A percentile compares a stretch with the other conserved stretches of the same genome.
Conservation (phyloP, 1,140 invertebrate genomes). For the Apis cerana region DNA sequence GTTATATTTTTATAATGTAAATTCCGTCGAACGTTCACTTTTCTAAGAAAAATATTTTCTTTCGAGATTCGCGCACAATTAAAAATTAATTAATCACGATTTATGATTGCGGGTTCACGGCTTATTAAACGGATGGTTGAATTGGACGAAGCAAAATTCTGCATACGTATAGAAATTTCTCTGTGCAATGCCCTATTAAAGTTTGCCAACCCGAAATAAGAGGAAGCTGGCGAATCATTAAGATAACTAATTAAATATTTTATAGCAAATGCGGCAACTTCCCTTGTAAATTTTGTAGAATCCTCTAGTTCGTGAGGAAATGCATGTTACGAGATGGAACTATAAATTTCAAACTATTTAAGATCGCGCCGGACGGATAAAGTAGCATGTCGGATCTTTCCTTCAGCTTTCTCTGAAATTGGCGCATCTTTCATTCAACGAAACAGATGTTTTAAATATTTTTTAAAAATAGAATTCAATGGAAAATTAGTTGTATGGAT, state of each 20-base stretch:
- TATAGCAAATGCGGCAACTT: conserved; percentile 57
- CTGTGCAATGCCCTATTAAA: conserved; percentile 34
- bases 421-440: not conserved
- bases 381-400: conserved; percentile 7
- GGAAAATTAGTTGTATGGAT: too few relatives aligned
- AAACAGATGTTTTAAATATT: not conserved
- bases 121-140: too few relatives aligned
- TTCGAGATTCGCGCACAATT: too few relatives aligned
- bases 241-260: conserved; percentile 71
- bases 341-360: conserved; percentile 66
- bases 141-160: not conserved
- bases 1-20: too few relatives aligned
- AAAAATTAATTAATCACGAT: not conserved
- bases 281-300: conserved; percentile 60
- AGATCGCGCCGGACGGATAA: conserved; percentile 12
- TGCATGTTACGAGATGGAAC: conserved; percentile 50
- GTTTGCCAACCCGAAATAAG: conserved; percentile 47
- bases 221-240: conserved; percentile 52
- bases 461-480: not conserved
- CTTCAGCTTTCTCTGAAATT: not conserved
- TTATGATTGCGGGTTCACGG: too few relatives aligned
- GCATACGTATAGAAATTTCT: not conserved
- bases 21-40: too few relatives aligned
- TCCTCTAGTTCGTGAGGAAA: conserved; percentile 42
- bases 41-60: too few relatives aligned